Conservation (phyloP, 2,888 invertebrate species). For the Folsomia manolachei region DNA sequence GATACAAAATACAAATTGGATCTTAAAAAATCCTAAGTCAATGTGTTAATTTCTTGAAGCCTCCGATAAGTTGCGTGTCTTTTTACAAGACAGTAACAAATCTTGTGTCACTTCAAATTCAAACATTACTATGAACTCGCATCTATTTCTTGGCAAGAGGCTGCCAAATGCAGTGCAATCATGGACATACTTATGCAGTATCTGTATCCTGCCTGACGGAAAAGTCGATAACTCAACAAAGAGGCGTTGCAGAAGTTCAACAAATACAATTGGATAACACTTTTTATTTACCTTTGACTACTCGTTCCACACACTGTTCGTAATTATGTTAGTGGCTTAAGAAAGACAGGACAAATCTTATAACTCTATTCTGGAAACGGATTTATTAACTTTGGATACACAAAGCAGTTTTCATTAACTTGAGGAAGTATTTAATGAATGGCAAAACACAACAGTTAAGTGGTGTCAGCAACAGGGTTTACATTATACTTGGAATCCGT, state of each 20-base stretch:
- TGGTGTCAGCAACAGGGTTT: neutral
- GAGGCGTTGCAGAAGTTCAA: neutral
- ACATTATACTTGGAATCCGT: neutral
- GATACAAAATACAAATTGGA: too few species aligned
- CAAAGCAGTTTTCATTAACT: neutral
- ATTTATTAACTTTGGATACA: neutral
- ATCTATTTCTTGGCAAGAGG: neutral
- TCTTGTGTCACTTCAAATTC: neutral
- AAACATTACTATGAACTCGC: neutral
- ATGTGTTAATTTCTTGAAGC: neutral
- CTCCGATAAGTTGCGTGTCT: neutral
- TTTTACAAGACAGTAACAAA: neutral
- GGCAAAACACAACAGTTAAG: neutral
- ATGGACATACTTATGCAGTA: too few species aligned
- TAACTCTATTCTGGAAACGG: neutral
- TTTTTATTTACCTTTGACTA: too few species aligned
- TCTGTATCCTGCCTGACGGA: neutral
- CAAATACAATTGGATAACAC: too few species aligned
- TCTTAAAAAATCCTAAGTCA: too few species aligned
- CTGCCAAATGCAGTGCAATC: too few species aligned
- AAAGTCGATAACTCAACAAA: neutral
- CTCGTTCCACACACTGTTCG: too few species aligned
- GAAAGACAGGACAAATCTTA: too few species aligned
- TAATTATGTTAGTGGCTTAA: too few species aligned
- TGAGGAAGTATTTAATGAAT: slow-evolving; percentile 7